Evolutionary conservation across 2,888 invertebrate species (phyloP).

Genomic region (Phyto melanocephala): DNA sequence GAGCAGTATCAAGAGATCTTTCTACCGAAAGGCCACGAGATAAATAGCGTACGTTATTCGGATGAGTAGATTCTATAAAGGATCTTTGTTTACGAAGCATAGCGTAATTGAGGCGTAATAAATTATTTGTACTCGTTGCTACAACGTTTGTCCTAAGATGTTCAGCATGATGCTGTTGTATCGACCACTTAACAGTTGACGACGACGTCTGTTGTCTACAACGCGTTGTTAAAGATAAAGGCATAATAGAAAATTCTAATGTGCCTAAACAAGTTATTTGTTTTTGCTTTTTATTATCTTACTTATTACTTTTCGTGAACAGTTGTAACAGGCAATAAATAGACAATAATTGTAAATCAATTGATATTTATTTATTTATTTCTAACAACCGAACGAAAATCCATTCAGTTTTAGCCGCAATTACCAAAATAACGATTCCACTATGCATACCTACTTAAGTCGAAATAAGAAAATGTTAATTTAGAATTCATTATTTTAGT

Average conservation of each 20-base stretch:
- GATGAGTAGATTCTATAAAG: conserved; percentile 69
- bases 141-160: background rate
- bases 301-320: background rate
- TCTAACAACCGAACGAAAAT: too few relatives aligned
- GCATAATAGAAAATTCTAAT: conserved; percentile 62
- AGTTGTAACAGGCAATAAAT: conserved; percentile 44
- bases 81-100: conserved; percentile 73
- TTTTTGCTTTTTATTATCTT: background rate
- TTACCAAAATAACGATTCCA: background rate
- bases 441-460: background rate
- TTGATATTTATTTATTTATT: conserved; percentile 27
- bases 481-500: conserved; percentile 2
- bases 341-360: conserved; percentile 52
- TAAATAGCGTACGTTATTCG: conserved; percentile 66
- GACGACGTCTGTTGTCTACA: conserved; percentile 70
- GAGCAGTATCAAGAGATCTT: conserved; percentile 71
- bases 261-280: background rate
- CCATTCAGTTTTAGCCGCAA: too few relatives aligned
- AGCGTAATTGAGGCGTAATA: conserved; percentile 49
- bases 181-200: conserved; percentile 39
- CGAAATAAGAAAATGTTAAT: background rate
- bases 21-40: conserved; percentile 73
- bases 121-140: conserved; percentile 36
- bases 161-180: conserved; percentile 51
- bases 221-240: conserved; percentile 72